Base-by-base conservation (phyloP, 2,797 vertebrate genomes). In the Naso thynnoides region DNA sequence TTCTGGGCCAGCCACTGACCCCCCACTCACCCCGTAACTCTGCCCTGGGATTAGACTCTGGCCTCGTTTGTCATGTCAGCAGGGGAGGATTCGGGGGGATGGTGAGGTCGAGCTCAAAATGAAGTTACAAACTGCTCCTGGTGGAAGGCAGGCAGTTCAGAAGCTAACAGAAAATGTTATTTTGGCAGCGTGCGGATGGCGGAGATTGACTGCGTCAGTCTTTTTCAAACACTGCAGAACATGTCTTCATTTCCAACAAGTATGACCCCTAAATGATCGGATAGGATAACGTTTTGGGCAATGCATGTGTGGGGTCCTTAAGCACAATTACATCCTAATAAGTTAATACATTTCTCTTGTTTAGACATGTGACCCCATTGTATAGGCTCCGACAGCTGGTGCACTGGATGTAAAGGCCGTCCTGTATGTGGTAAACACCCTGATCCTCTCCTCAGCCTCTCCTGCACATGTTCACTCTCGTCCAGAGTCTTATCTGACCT, bases 11-110 rank as follows among this genome's bases (percentile, higher is more conserved):
- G 68, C 76, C 77, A 5, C 70, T 91, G 90, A 93, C 88, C 90
- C 73, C 67, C 56, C 36, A 24, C 76, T 86, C 71, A 83, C 88
- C 85, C 79, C 53, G 85, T 81, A 83, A 81, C 86, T 76, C 80
- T 68, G 73, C 73, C 58, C 82, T 67, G 62, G 82, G 86, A 92
- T 88, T 86, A 89, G 78, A 88, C 81, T 50, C 74, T 67, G 82
- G 83, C 86, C 85, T 89, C 72, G 53, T 93, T 90, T 90, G 79
- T 90, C 87, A 78, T 82, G 85, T 90, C 87, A 90, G 86, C 82
- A 78, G 86, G 83, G 65, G 73, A 70, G 75, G 70, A 60, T 55
- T 67, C 19, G 67, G 61, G 21, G 53, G 69, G 64, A 50, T 50
- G 74, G 69, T 57, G 70, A 36, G 45, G 58, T 50, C 45, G 54